These are phyloP conservation scores for Ectemnius lituratus DNA, from an alignment of 2,888 invertebrate species.

Conservation along the genomic window DNA sequence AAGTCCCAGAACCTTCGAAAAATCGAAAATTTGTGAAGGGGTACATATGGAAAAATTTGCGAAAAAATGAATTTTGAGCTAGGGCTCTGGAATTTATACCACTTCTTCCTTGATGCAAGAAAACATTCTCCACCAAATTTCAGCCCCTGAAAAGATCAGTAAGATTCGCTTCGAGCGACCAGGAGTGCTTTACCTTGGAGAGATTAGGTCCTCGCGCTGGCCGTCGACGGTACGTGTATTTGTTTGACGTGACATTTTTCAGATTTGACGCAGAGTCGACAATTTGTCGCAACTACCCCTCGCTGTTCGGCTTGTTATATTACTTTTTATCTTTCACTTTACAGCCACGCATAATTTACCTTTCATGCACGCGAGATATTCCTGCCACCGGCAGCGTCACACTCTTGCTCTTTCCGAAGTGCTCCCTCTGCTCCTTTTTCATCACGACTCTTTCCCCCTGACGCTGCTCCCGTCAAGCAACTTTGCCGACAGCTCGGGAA, in stretches of 20 bases:
- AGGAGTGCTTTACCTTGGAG: not conserved
- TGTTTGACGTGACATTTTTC: conserved; percentile 10
- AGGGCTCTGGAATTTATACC: too few relatives aligned
- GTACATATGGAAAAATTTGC: too few relatives aligned
- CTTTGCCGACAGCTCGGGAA: not conserved
- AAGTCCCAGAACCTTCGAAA: too few relatives aligned
- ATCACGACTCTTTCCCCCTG: not conserved
- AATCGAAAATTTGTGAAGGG: too few relatives aligned
- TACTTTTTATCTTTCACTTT: conserved; percentile 2
- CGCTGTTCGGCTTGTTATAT: not conserved
- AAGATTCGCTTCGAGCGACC: conserved; percentile 18
- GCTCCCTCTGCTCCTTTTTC: not conserved
- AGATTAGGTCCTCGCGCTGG: not conserved
- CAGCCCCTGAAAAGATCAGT: too few relatives aligned
- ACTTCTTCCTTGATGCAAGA: too few relatives aligned
- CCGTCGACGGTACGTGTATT: not conserved
- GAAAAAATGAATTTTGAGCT: too few relatives aligned
- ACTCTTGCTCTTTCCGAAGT: not conserved
- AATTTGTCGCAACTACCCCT: not conserved
- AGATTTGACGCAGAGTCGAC: conserved; percentile 15
- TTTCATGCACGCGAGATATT: not conserved
- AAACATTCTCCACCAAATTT: too few relatives aligned
- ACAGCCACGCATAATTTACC: not conserved
- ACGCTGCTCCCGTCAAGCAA: not conserved
- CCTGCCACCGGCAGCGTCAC: too few relatives aligned